Conservation (phyloP, 30 jellyfish, hydroid and myxozoan genomes). For the Turritopsis dohrnii region DNA sequence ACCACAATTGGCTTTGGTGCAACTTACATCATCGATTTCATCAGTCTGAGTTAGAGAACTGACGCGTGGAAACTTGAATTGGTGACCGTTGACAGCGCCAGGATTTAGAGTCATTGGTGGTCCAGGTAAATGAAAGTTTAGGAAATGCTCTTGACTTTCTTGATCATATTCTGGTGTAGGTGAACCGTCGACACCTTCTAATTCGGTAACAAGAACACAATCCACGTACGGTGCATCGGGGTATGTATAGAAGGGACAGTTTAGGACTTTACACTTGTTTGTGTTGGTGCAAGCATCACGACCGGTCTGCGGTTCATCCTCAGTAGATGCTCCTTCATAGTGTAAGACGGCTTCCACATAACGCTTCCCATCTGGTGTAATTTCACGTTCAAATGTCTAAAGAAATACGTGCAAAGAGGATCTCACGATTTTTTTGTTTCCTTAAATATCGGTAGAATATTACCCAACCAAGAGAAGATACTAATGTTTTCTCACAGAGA, state of each 20-base stretch:
- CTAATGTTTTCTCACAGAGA: slow-evolving; percentile 79
- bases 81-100: slow-evolving; percentile 85
- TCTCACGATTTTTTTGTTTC: no score
- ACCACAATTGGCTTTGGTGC: slow-evolving; percentile 73
- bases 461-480: no score
- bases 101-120: slow-evolving; percentile 43
- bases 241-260: slow-evolving; percentile 73
- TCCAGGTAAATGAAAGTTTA: slow-evolving; percentile 82
- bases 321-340: slow-evolving; percentile 60
- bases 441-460: no score
- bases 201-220: slow-evolving; percentile 65
- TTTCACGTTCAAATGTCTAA: background rate
- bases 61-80: slow-evolving; percentile 69
- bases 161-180: slow-evolving; percentile 47
- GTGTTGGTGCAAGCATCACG: slow-evolving; percentile 39
- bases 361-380: slow-evolving; percentile 9
- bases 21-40: slow-evolving; percentile 64
- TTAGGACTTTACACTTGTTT: slow-evolving; percentile 49
- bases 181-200: slow-evolving; percentile 42
- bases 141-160: slow-evolving; percentile 66
- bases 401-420: no score
- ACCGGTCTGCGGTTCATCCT: slow-evolving; percentile 47
- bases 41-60: slow-evolving; percentile 71
- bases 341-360: slow-evolving; percentile 59
- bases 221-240: slow-evolving; percentile 43